A percentile compares a stretch with the other conserved stretches of the same genome.
phyloP scores from a whole-genome alignment of 1,140 invertebrate genomes.

The Oryctes rhinoceros region DNA sequence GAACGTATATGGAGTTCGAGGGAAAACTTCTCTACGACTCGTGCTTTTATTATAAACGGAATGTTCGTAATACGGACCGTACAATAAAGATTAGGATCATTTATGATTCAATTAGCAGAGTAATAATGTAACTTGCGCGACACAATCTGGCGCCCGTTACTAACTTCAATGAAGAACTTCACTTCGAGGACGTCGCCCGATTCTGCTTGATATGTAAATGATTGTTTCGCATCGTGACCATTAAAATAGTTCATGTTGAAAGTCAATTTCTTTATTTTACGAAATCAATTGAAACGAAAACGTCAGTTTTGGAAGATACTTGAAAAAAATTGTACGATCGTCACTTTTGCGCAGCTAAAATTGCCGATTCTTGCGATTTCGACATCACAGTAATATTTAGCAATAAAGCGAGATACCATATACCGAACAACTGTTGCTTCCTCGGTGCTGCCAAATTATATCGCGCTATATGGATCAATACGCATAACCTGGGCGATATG shows the following conservation, averaged over 20 bases:
- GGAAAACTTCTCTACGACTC: constrained; percentile 10
- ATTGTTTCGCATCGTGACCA: background rate
- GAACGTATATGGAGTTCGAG: background rate
- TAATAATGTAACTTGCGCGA: constrained; percentile 21
- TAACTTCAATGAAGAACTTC: constrained; percentile 4
- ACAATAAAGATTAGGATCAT: constrained; percentile 35
- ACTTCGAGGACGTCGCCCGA: background rate
- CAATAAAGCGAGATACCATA: too few species aligned
- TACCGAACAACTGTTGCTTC: too few species aligned
- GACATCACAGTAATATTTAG: too few species aligned
- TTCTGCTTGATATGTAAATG: background rate
- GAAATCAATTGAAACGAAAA: background rate
- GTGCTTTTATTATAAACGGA: background rate
- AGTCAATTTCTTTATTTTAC: background rate
- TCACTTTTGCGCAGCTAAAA: too few species aligned
- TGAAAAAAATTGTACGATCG: too few species aligned
- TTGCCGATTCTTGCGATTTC: too few species aligned
- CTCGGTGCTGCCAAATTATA: too few species aligned
- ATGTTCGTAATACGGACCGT: constrained; percentile 1
- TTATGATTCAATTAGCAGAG: constrained; percentile 24
- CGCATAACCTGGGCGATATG: too few species aligned
- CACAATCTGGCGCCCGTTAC: background rate
- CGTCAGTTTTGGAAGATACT: too few species aligned
- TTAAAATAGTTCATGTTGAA: background rate
- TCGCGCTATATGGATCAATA: too few species aligned